Conservation (phyloP, 2,888 invertebrate species). For the Anthoptus insignis region DNA sequence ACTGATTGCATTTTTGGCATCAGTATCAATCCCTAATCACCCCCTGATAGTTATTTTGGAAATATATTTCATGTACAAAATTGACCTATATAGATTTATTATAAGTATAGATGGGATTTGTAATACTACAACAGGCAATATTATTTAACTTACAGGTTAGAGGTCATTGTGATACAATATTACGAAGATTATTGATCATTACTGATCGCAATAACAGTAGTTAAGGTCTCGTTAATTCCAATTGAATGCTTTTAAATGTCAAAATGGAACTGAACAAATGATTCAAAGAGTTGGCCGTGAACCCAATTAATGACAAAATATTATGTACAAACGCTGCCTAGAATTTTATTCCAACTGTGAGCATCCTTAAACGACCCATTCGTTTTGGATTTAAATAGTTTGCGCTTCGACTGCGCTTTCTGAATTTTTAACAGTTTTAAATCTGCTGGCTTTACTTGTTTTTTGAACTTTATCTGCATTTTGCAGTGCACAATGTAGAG, state of each 20-base stretch:
- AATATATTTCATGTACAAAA: no score
- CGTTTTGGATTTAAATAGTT: constrained; percentile 40
- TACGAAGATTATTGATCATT: no score
- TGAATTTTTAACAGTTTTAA: constrained; percentile 40
- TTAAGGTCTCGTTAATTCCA: neutral
- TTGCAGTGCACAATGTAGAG: constrained; percentile 24
- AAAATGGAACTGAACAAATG: neutral
- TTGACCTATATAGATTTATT: no score
- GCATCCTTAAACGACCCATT: constrained; percentile 34
- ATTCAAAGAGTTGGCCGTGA: neutral
- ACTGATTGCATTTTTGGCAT: no score
- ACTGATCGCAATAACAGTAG: no score
- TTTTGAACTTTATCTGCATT: constrained; percentile 36
- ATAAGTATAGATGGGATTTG: no score
- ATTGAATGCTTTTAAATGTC: neutral
- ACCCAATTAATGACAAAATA: neutral
- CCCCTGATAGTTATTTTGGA: no score
- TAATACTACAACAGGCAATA: no score
- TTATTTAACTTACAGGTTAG: no score
- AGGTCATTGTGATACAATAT: no score
- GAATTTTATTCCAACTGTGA: constrained; percentile 17
- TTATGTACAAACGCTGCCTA: neutral
- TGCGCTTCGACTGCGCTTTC: constrained; percentile 36
- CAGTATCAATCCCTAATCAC: no score
- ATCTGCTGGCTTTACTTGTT: constrained; percentile 36